These are phyloP conservation scores for Dipodomys spectabilis DNA, from an alignment of 2,113 vertebrate genomes.

Conservation along the genomic window DNA sequence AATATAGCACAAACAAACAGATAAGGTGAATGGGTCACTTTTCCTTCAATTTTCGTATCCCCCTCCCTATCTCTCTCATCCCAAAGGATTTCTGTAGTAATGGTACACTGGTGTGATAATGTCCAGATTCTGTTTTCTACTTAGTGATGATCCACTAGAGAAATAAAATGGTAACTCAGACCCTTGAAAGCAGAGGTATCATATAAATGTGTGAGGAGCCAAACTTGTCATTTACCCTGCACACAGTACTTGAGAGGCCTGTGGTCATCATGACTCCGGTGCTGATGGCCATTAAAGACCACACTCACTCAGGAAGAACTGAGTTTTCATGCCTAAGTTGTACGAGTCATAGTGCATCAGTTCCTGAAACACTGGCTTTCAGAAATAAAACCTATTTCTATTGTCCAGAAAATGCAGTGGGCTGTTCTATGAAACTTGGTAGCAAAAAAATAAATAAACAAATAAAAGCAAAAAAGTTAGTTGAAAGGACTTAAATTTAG, in stretches of 20 bases:
- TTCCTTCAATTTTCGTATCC: conserved; percentile 42
- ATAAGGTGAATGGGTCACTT: conserved; percentile 6
- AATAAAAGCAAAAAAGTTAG: background rate
- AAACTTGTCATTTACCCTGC: conserved; percentile 54
- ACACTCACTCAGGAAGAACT: conserved; percentile 57
- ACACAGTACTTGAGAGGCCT: background rate
- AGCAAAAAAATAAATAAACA: background rate
- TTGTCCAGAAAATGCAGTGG: conserved; percentile 38
- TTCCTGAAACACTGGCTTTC: conserved; percentile 19
- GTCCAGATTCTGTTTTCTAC: conserved; percentile 60
- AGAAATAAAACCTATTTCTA: conserved; percentile 51
- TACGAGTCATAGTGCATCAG: conserved; percentile 30
- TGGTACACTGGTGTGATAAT: conserved; percentile 50
- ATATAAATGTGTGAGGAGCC: conserved; percentile 61
- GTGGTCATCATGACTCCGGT: too few relatives aligned
- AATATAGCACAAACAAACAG: too few relatives aligned
- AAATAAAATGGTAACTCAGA: conserved; percentile 60
- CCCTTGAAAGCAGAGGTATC: conserved; percentile 16
- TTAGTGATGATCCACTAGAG: conserved; percentile 53
- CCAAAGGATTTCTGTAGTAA: conserved; percentile 48
- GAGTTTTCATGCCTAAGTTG: conserved; percentile 61
- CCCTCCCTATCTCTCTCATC: background rate
- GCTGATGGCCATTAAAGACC: background rate
- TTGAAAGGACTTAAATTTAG: background rate
- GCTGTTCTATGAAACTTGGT: background rate